phyloP scores from a whole-genome alignment of 2,888 invertebrate species.

The Alloscopus bannaensis region DNA sequence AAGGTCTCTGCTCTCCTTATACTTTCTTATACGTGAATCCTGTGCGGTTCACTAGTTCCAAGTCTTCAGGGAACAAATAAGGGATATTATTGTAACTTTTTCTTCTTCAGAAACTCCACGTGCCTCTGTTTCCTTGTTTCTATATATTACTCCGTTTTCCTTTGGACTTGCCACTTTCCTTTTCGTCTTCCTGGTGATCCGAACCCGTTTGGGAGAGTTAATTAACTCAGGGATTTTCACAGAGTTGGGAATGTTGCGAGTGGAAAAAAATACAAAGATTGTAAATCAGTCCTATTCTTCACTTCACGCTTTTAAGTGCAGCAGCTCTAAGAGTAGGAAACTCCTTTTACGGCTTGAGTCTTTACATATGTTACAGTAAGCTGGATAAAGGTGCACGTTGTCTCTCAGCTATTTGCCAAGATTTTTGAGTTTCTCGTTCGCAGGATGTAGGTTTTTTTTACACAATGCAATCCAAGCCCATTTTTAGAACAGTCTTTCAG shows the following conservation, averaged over 20 bases:
- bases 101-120: constrained; percentile 22
- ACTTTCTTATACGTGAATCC: constrained; percentile 20
- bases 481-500: background rate
- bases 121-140: constrained; percentile 12
- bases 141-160: constrained; percentile 6
- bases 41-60: constrained; percentile 30
- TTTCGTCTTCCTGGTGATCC: constrained; percentile 23
- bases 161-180: constrained; percentile 6
- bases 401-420: background rate
- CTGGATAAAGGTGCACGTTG: constrained; percentile 16
- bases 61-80: constrained; percentile 51
- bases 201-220: constrained; percentile 47
- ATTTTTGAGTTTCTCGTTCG: background rate
- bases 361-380: constrained; percentile 34
- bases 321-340: constrained; percentile 33
- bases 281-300: constrained; percentile 17
- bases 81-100: constrained; percentile 27
- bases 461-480: background rate
- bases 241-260: no score
- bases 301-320: constrained; percentile 16
- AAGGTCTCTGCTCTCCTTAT: constrained; percentile 40
- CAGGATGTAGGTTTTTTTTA: background rate
- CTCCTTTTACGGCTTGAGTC: constrained; percentile 9
- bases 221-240: constrained; percentile 60
- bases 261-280: constrained; percentile 6